Conservation (phyloP, 2,797 vertebrate species). For the Clarias fuscus region DNA sequence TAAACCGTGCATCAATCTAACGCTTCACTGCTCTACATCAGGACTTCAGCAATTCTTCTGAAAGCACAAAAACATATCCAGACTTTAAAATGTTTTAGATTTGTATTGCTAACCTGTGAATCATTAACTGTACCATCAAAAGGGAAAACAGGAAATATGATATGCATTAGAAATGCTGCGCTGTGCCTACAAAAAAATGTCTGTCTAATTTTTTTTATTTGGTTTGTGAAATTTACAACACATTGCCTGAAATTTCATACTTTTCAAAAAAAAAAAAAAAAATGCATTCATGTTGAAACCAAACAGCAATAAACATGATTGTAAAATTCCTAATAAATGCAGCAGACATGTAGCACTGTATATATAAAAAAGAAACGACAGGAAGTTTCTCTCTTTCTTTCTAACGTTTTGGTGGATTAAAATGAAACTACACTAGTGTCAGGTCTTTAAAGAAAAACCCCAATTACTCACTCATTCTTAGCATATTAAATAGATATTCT, state of each 20-base stretch:
- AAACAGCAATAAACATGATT: not conserved
- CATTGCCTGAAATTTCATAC: not conserved
- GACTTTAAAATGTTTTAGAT: not conserved
- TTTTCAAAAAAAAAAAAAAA: not conserved
- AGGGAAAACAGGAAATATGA: not conserved
- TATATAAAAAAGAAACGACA: too few relatives aligned
- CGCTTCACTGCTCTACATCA: not conserved
- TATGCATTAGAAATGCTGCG: not conserved
- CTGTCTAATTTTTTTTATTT: too few relatives aligned
- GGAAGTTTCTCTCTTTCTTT: too few relatives aligned
- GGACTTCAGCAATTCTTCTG: not conserved
- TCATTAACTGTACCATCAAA: not conserved
- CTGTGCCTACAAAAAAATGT: not conserved
- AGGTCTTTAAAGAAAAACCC: not conserved
- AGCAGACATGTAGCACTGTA: not conserved
- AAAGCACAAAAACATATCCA: not conserved
- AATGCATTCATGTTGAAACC: too few relatives aligned
- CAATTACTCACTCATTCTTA: not conserved
- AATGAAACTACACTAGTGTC: not conserved
- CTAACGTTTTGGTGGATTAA: not conserved
- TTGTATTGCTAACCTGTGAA: not conserved
- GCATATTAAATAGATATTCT: not conserved
- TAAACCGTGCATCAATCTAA: not conserved
- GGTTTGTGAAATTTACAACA: too few relatives aligned
- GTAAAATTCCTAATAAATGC: not conserved